Base-by-base conservation (phyloP, 2,113 vertebrate genomes). In the Clinocottus analis region DNA sequence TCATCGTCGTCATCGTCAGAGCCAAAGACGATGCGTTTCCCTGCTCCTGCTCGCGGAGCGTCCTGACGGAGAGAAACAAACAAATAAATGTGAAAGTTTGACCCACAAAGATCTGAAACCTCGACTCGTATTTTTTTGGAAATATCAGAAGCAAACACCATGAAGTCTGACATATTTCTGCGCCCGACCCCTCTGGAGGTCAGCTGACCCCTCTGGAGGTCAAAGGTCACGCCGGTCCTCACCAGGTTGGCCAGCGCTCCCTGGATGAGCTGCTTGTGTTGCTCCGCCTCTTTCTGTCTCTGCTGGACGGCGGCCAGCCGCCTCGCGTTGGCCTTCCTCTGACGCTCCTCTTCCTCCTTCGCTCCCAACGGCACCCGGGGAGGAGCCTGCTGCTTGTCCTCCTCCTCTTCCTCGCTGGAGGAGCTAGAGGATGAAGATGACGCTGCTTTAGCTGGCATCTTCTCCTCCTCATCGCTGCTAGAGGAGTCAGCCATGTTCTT, bases 251-350 rank as follows among this genome's bases (percentile, higher is more conserved):
- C 92, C 35, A 99, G 91, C 37, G 98, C 97, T 60, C 95, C 94
- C 69, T 96, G 96, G 81, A 99, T 96, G 33, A 98, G 90, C 83
- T 90, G 94, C 89, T 96, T 97, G 84, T 97, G 96, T 0, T 94
- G 69, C 64, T 97, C 94, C 0, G 94, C 90, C 43, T 96, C 95
- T 80, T 91, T 96, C 58, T 94, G 93, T 60, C 96, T 95, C 79
- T 95, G 94, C 61, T 96, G 94, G 66, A 98, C 77, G 31, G 98
- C 97, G n/a, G 96, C 96, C 70, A 99, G 92, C 25, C 98, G 94
- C 80, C 93, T 97, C 85, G 91, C 65, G 79, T 99, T 98, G 87
- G 96, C 97, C 91, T 95, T 92, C 68, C 91, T 88, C 62, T 96
- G 96, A 7, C 92, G 96, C 67, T 91, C 84, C 75, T 85, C 85